These are phyloP conservation scores for Oxygymnocypris stewartii DNA, from an alignment of 2,113 vertebrate genomes.

Conservation along the genomic window DNA sequence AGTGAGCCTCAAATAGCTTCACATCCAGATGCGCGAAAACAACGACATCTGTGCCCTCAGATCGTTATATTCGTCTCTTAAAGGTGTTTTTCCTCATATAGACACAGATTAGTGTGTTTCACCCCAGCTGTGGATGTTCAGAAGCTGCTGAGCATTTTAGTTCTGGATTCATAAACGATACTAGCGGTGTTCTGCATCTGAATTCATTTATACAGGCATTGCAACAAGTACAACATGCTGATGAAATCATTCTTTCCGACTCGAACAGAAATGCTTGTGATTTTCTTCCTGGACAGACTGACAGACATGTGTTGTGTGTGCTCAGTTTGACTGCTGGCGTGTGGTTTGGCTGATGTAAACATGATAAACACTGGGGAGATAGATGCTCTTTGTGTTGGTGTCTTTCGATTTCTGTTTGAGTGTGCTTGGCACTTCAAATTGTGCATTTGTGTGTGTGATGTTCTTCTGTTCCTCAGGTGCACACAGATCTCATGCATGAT, in stretches of 20 bases:
- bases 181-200: neutral
- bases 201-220: neutral
- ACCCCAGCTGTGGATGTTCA: neutral
- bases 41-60: neutral
- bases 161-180: neutral
- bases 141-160: neutral
- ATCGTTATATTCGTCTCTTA: neutral
- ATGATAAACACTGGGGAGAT: neutral
- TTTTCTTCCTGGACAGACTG: neutral
- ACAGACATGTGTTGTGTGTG: neutral
- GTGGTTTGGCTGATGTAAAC: neutral
- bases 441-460: neutral
- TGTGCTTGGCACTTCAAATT: neutral
- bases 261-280: neutral
- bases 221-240: neutral
- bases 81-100: neutral
- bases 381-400: neutral
- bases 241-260: neutral
- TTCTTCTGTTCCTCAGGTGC: neutral
- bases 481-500: neutral
- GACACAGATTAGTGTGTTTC: too few relatives aligned
- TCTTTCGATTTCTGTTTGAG: neutral
- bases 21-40: slow-evolving; percentile 23
- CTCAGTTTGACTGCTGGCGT: neutral
- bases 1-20: neutral